Conservation (phyloP, 1,140 invertebrate genomes). For the Drosophila lowei region DNA sequence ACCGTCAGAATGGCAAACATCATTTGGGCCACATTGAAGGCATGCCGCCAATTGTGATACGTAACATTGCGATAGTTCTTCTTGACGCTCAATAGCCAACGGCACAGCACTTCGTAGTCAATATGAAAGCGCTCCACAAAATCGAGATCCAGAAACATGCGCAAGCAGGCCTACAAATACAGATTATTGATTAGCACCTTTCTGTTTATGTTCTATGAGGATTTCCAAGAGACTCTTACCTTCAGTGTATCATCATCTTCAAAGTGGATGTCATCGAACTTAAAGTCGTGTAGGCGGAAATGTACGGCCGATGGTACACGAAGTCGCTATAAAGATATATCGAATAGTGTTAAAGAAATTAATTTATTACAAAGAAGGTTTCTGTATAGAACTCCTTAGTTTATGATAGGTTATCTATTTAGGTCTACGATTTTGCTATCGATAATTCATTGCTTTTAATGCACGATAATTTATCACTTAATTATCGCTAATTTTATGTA, state of each 20-base stretch:
- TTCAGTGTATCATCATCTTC: slow-evolving; percentile 93
- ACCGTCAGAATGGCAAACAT: slow-evolving; percentile 97
- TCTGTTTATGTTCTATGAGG: neutral
- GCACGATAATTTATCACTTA: too few species aligned
- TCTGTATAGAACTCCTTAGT: too few species aligned
- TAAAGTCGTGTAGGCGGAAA: slow-evolving; percentile 92
- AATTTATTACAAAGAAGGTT: neutral
- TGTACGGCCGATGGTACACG: slow-evolving; percentile 91
- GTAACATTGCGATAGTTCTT: slow-evolving; percentile 98
- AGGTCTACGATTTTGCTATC: too few species aligned
- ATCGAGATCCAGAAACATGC: slow-evolving; percentile 96
- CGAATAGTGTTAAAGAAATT: neutral
- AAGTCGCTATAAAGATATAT: slow-evolving; percentile 53
- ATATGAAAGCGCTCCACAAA: slow-evolving; percentile 95
- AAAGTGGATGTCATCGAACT: slow-evolving; percentile 94
- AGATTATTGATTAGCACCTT: too few species aligned
- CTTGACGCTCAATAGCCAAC: slow-evolving; percentile 96
- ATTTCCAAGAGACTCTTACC: slow-evolving; percentile 75
- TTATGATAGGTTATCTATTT: too few species aligned
- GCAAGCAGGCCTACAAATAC: slow-evolving; percentile 88
- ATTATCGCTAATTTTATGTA: too few species aligned
- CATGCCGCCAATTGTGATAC: slow-evolving; percentile 98
- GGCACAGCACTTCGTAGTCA: slow-evolving; percentile 93
- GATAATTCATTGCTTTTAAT: too few species aligned
- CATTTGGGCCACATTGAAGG: slow-evolving; percentile 97